These are phyloP conservation scores for Acanthococcus lagerstroemiae DNA, from an alignment of 2,888 invertebrate species.

Conservation along the genomic window DNA sequence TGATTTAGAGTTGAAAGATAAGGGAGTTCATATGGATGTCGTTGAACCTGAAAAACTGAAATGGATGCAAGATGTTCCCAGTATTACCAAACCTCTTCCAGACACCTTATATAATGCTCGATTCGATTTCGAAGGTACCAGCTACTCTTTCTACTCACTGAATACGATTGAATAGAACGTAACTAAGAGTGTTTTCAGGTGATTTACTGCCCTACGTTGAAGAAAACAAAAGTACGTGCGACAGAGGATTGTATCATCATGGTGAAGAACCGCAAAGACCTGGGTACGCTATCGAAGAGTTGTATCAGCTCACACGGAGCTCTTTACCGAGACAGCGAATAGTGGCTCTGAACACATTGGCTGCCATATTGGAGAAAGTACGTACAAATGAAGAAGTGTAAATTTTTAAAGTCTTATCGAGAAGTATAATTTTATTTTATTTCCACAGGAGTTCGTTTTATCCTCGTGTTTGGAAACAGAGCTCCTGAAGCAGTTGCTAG, in stretches of 20 bases:
- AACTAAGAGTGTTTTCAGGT: constrained; percentile 41
- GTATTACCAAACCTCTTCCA: constrained; percentile 41
- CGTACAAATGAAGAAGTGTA: not conserved
- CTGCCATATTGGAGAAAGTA: constrained; percentile 54
- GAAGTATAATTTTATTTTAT: not conserved
- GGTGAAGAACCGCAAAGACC: constrained; percentile 84
- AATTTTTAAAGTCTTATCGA: not conserved
- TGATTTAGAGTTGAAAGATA: too few relatives aligned
- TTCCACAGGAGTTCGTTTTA: constrained; percentile 16
- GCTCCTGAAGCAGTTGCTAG: constrained; percentile 16
- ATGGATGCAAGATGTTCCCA: constrained; percentile 71
- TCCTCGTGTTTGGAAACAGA: constrained; percentile 9
- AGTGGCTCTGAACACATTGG: constrained; percentile 66
- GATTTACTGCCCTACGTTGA: constrained; percentile 61
- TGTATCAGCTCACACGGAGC: constrained; percentile 62
- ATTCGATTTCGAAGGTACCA: constrained; percentile 64
- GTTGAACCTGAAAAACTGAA: constrained; percentile 76
- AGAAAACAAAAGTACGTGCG: constrained; percentile 50
- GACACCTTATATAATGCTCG: constrained; percentile 63
- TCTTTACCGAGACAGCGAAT: constrained; percentile 73
- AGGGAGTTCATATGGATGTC: too few relatives aligned
- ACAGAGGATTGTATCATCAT: constrained; percentile 73
- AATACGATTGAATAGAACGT: not conserved
- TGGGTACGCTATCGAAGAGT: constrained; percentile 81
- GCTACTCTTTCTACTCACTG: not conserved